Conservation (phyloP, 2,797 vertebrate species). For the Brachyrhaphis roseni region DNA sequence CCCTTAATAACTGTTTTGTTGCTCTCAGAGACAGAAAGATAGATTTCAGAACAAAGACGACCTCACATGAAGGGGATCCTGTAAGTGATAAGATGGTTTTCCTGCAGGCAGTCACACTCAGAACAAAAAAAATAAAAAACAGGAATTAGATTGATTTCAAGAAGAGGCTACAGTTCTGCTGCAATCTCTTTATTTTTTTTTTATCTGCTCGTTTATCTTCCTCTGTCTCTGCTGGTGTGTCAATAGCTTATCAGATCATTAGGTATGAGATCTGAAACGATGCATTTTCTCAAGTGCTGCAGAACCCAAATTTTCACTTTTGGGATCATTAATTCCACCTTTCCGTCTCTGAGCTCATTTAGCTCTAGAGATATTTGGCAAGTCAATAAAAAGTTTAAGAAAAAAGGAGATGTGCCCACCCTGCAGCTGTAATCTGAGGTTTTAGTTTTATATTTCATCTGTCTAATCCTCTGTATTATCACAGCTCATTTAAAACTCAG, state of each 20-base stretch:
- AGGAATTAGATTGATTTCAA: constrained; percentile 36
- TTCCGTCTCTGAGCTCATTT: constrained; percentile 32
- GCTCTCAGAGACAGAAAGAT: constrained; percentile 45
- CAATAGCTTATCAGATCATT: constrained; percentile 44
- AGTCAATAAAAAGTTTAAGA: constrained; percentile 63
- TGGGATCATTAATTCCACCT: constrained; percentile 49
- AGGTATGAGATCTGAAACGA: constrained; percentile 22
- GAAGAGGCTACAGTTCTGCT: constrained; percentile 17
- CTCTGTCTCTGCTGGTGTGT: constrained; percentile 11
- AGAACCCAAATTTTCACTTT: constrained; percentile 32
- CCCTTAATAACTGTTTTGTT: constrained; percentile 35
- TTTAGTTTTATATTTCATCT: constrained; percentile 15
- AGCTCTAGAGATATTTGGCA: constrained; percentile 44
- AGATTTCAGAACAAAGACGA: constrained; percentile 46
- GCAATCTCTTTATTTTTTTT: constrained; percentile 13
- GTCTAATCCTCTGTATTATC: constrained; percentile 6
- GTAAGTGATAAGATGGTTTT: constrained; percentile 33
- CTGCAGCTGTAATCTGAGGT: constrained; percentile 37
- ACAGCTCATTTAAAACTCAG: neutral
- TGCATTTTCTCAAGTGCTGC: constrained; percentile 36
- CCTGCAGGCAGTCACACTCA: constrained; percentile 32
- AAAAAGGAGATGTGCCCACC: constrained; percentile 38
- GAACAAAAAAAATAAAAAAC: constrained; percentile 40
- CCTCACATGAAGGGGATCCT: constrained; percentile 26
- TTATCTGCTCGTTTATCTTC: neutral